A percentile compares a stretch with the other conserved stretches of the same genome.
Conservation (phyloP, 1,140 invertebrate species). For the Nasonia longicornis region DNA sequence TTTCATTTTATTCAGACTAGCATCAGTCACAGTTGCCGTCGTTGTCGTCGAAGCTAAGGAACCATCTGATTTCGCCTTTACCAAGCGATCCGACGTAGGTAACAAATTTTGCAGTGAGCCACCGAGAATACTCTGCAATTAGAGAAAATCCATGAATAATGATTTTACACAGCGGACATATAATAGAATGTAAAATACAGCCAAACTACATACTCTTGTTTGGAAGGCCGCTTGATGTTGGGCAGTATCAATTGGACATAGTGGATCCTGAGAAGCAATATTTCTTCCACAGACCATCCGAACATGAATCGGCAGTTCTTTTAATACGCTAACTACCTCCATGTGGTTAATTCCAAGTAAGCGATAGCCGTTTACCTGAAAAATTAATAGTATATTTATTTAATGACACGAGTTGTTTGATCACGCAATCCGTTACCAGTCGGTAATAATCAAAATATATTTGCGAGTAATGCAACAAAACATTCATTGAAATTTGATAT, state of each 20-base stretch:
- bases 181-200: not conserved
- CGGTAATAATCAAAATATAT: too few species aligned
- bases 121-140: conserved; percentile 75
- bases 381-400: conserved; percentile 44
- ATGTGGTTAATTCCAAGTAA: conserved; percentile 96
- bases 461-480: not conserved
- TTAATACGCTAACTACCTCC: conserved; percentile 94
- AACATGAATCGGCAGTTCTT: conserved; percentile 93
- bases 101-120: conserved; percentile 84
- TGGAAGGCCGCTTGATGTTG: conserved; percentile 77
- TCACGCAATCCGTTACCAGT: too few species aligned
- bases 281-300: conserved; percentile 91
- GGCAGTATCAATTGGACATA: conserved; percentile 74
- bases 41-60: conserved; percentile 86
- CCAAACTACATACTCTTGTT: conserved; percentile 72
- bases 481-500: conserved; percentile 35
- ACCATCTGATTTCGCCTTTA: conserved; percentile 97
- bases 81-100: conserved; percentile 87
- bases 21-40: conserved; percentile 75
- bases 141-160: conserved; percentile 4
- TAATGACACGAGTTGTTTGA: not conserved
- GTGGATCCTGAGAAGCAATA: conserved; percentile 64
- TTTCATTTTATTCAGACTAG: conserved; percentile 83
- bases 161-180: not conserved
- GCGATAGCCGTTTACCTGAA: conserved; percentile 93